A percentile compares a stretch with the other conserved stretches of the same genome.
phyloP scores from a whole-genome alignment of 2,113 vertebrate species.

The Paratilapia polleni region DNA sequence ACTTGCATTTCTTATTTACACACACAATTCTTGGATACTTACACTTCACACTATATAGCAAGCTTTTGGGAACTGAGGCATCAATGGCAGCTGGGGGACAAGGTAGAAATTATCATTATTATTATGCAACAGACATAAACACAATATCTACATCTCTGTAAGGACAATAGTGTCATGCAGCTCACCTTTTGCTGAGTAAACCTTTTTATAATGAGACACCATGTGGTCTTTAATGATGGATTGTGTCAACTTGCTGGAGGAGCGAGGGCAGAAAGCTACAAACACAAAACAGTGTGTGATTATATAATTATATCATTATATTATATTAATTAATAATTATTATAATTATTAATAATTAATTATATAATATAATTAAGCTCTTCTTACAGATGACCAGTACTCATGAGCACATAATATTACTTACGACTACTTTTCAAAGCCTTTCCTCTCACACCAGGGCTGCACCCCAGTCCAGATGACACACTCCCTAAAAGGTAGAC shows the following conservation, averaged over 20 bases:
- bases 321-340: no score
- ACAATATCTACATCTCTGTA: neutral
- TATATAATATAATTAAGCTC: no score
- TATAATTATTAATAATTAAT: no score
- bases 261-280: constrained; percentile 83
- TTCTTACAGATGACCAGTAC: neutral
- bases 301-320: no score
- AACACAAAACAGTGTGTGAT: constrained; percentile 25
- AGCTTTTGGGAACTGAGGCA: constrained; percentile 88
- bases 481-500: constrained; percentile 55
- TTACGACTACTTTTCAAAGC: constrained; percentile 67
- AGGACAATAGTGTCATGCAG: neutral
- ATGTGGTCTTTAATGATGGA: constrained; percentile 91
- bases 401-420: constrained; percentile 17
- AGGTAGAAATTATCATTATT: neutral
- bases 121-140: neutral
- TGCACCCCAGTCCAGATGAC: constrained; percentile 57
- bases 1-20: neutral
- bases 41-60: constrained; percentile 88
- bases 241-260: constrained; percentile 83
- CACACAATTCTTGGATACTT: constrained; percentile 71
- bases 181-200: constrained; percentile 95
- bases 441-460: constrained; percentile 44
- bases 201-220: constrained; percentile 93
- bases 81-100: constrained; percentile 86